A percentile compares a stretch with the other conserved stretches of the same genome.
Evolutionary conservation across 2,888 invertebrate species (phyloP).

Genomic region (Lasius fuliginosus): DNA sequence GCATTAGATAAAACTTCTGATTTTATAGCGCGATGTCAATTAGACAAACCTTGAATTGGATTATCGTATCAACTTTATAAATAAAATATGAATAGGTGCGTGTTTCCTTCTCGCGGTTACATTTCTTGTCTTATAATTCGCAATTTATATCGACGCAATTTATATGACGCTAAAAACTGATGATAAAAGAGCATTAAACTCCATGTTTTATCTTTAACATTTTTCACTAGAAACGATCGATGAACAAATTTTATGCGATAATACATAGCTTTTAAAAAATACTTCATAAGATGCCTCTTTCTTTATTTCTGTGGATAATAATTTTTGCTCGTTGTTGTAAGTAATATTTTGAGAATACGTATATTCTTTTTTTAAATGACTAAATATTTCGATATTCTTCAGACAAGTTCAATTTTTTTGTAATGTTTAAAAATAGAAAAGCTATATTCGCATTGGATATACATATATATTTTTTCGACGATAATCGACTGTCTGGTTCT

Average conservation of each 20-base stretch:
- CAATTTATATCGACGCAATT: neutral
- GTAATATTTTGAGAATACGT: neutral
- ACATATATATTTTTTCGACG: neutral
- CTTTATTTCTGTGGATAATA: neutral
- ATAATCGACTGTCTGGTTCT: neutral
- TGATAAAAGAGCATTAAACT: slow-evolving; percentile 5
- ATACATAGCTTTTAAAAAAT: neutral
- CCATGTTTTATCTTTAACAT: neutral
- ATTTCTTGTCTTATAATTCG: neutral
- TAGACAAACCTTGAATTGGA: neutral
- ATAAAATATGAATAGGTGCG: neutral
- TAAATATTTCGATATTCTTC: slow-evolving; percentile 1
- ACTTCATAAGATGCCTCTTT: neutral
- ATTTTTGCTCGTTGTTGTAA: neutral
- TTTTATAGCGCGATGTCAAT: slow-evolving; percentile 11
- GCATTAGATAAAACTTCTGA: slow-evolving; percentile 19
- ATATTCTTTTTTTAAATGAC: neutral
- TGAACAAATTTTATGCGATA: neutral
- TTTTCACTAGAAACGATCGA: neutral
- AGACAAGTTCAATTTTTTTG: neutral
- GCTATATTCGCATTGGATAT: neutral
- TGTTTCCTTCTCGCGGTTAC: neutral
- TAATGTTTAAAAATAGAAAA: neutral
- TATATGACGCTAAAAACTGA: neutral
- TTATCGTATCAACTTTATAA: slow-evolving; percentile 13